Conservation (phyloP, 2,888 invertebrate genomes). For the Lissocephala sabroskyi region DNA sequence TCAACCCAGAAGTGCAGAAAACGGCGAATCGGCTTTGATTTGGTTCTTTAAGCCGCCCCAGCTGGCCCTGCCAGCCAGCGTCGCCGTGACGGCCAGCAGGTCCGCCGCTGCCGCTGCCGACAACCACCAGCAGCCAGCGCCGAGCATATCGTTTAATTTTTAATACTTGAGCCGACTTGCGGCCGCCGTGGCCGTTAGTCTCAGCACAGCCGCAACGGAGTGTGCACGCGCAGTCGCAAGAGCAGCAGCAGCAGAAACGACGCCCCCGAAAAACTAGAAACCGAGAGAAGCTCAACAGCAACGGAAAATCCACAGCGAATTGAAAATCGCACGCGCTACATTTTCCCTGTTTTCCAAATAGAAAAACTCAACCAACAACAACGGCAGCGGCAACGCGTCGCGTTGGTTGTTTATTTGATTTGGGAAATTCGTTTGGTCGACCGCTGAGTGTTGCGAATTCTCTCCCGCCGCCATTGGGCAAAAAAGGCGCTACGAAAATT, state of each 20-base stretch:
- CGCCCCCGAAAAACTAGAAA: constrained; percentile 11
- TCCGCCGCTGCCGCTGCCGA: constrained; percentile 20
- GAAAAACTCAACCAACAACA: too few relatives aligned
- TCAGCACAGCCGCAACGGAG: constrained; percentile 73
- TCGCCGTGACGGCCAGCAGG: constrained; percentile 12
- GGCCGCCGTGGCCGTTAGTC: constrained; percentile 69
- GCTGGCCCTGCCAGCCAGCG: neutral
- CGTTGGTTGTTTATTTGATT: neutral
- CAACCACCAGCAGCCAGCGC: constrained; percentile 11
- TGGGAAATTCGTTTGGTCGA: neutral
- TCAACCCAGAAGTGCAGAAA: too few relatives aligned
- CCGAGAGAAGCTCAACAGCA: constrained; percentile 12
- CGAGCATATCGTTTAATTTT: constrained; percentile 63
- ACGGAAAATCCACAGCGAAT: neutral
- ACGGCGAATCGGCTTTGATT: too few relatives aligned
- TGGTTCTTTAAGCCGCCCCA: too few relatives aligned
- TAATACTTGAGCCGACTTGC: constrained; percentile 70
- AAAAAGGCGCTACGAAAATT: constrained; percentile 29
- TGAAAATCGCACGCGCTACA: neutral
- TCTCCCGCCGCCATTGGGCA: too few relatives aligned
- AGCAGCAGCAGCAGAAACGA: constrained; percentile 30
- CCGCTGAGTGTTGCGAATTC: constrained; percentile 29
- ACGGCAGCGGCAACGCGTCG: neutral
- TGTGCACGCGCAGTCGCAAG: constrained; percentile 68
- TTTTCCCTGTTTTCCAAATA: constrained; percentile 4